Evolutionary conservation across 2,888 invertebrate species (phyloP).

Genomic region (Acheta domesticus): DNA sequence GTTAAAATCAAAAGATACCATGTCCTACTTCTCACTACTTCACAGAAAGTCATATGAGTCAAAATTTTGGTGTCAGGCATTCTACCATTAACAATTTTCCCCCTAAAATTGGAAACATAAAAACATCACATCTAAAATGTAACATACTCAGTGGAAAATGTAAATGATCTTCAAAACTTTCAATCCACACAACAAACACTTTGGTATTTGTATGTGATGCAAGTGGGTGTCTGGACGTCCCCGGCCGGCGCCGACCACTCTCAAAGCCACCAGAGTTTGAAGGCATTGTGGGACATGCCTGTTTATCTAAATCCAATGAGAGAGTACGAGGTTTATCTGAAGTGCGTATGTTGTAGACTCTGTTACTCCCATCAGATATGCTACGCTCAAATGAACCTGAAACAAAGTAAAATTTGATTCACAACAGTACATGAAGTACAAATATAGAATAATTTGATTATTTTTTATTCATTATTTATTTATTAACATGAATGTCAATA

Average conservation of each 20-base stretch:
- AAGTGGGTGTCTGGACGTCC: constrained; percentile 54
- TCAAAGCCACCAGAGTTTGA: constrained; percentile 52
- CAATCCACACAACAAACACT: constrained; percentile 92
- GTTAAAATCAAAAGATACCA: no score
- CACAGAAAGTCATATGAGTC: no score
- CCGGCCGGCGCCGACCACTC: constrained; percentile 51
- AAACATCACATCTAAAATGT: no score
- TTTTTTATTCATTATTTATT: no score
- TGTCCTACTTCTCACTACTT: no score
- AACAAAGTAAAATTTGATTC: neutral
- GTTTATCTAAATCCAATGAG: constrained; percentile 68
- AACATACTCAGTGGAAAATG: constrained; percentile 77
- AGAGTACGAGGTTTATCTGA: constrained; percentile 63
- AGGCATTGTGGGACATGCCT: constrained; percentile 48
- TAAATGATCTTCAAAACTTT: constrained; percentile 89
- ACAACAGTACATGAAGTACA: no score
- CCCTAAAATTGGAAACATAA: no score
- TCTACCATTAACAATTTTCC: no score
- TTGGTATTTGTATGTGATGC: constrained; percentile 64
- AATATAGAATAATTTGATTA: no score
- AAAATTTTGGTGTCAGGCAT: no score
- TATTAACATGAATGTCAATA: no score
- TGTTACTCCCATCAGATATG: constrained; percentile 30
- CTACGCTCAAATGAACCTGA: constrained; percentile 34
- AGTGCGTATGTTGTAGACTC: constrained; percentile 37